Conservation (phyloP, 2,888 invertebrate genomes). For the Tyria jacobaeae region DNA sequence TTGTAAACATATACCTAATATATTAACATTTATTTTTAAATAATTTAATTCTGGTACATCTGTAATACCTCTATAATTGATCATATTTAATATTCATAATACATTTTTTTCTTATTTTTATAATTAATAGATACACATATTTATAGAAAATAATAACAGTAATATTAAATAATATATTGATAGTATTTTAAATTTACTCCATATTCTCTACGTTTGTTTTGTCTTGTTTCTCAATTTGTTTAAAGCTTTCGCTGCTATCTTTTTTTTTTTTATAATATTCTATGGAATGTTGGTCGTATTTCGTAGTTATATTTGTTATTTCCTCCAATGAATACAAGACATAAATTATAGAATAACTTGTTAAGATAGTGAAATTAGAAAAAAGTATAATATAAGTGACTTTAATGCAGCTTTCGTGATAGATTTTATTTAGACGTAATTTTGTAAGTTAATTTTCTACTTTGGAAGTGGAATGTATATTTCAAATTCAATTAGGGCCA, state of each 20-base stretch:
- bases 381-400: too few species aligned
- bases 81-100: slow-evolving; percentile 14
- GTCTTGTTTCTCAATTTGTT: slow-evolving; percentile 20
- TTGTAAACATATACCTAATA: neutral
- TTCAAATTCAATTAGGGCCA: too few species aligned
- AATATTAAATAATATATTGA: slow-evolving; percentile 3
- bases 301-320: too few species aligned
- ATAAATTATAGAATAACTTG: too few species aligned
- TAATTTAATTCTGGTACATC: slow-evolving; percentile 9
- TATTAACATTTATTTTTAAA: slow-evolving; percentile 8
- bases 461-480: too few species aligned
- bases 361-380: too few species aligned
- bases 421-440: too few species aligned
- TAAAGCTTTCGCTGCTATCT: neutral
- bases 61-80: slow-evolving; percentile 25
- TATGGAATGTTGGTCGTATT: too few species aligned
- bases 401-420: too few species aligned
- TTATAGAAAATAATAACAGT: neutral
- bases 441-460: too few species aligned
- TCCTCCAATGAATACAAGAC: too few species aligned
- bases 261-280: too few species aligned
- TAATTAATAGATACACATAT: neutral
- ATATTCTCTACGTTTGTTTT: slow-evolving; percentile 40
- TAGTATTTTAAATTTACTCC: neutral
- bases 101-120: neutral